Conservation (phyloP, 1,140 invertebrate species). For the Pectinophora gossypiella region DNA sequence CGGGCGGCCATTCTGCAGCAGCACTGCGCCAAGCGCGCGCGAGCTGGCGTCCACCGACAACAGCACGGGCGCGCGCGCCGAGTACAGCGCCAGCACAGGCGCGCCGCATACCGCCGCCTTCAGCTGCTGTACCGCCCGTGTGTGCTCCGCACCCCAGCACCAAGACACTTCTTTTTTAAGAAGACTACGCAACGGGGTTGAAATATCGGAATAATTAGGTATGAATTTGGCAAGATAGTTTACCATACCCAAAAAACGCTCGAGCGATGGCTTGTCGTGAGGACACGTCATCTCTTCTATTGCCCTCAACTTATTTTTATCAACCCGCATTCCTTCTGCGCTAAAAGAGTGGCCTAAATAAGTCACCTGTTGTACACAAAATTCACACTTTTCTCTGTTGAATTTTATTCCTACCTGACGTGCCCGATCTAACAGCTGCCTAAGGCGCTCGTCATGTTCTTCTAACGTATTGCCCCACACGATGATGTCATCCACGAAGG, state of each 20-base stretch:
- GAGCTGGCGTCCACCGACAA: conserved; percentile 20
- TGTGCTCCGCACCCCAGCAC: conserved; percentile 36
- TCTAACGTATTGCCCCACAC: conserved; percentile 27
- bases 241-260: conserved; percentile 49
- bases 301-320: conserved; percentile 43
- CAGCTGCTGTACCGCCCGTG: conserved; percentile 36
- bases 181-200: conserved; percentile 17
- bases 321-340: conserved; percentile 25
- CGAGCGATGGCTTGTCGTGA: conserved; percentile 16
- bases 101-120: conserved; percentile 30
- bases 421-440: conserved; percentile 37
- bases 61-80: conserved; percentile 5
- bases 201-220: conserved; percentile 45
- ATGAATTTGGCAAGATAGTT: conserved; percentile 49
- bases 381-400: conserved; percentile 38
- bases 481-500: conserved; percentile 42
- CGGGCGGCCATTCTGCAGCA: conserved; percentile 28
- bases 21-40: conserved; percentile 23
- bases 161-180: conserved; percentile 43
- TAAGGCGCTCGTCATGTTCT: conserved; percentile 41
- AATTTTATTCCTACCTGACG: conserved; percentile 31
- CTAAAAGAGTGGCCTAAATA: conserved; percentile 39
- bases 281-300: conserved; percentile 40
- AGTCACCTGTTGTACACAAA: conserved; percentile 28
- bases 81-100: conserved; percentile 23